Evolutionary conservation across 1,140 invertebrate species (phyloP), one percentile per base, ranked within the genome.

Genomic region (Leptoteleia sp.): DNA sequence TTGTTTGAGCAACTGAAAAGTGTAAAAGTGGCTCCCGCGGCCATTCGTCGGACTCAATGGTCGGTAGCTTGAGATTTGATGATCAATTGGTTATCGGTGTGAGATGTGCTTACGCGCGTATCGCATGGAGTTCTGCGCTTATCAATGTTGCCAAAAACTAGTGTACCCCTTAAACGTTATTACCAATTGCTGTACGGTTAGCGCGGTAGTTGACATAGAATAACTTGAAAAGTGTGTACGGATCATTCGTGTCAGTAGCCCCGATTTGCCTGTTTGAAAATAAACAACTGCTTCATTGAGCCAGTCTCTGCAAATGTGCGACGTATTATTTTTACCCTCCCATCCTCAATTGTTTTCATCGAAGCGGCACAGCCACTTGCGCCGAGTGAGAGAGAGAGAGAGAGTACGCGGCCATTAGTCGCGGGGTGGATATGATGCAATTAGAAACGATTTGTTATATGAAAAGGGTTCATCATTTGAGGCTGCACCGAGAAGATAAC

Each of bases 401-500:
- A n/a, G n/a, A n/a, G 38, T 22, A 22, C 29, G 57, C 40, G 38
- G 38, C 47, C 40, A 40, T 65, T 65, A 62, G 33, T 57, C 65
- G 31, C n/a, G 48, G 65, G 42, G 40, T 54, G 68, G n/a, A n/a
- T n/a, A n/a, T n/a, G 47, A 62, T 62, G 33, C 64, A 65, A 79
- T 73, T 72, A 67, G 37, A 67, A 78, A 47, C 35, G 65, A 59
- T 82, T 57, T 81, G 77, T 84, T 81, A 83, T 88, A 89, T 89
- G 87, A 89, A 88, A 88, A 87, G 88, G 88, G 87, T 87, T 89
- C 87, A 84, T 67, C 88, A 86, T 89, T 89, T 89, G 88, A 89
- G 84, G 88, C 87, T 89, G 88, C 88, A 84, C 81, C 84, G 76
- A 87, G 88, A 87, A 87, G 86, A 85, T 83, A 82, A 85, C 81